Evolutionary conservation across 2,797 vertebrate species (phyloP).

Genomic region (Gadopsis marmoratus): DNA sequence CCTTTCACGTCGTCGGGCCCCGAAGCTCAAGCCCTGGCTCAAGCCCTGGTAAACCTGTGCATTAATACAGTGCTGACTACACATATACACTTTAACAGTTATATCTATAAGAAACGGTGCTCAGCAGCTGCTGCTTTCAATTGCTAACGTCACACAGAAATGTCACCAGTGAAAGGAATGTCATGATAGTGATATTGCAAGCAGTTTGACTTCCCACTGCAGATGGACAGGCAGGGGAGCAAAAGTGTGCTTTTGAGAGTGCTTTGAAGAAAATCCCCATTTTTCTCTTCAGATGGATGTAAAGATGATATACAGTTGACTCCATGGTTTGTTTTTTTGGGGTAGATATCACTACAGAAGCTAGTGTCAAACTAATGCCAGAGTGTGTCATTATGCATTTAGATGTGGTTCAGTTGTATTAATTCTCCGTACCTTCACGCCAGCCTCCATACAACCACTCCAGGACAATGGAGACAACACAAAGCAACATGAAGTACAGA

Average conservation of each 20-base stretch:
- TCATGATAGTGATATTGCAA: neutral
- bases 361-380: slow-evolving; percentile 6
- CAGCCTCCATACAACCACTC: neutral
- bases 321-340: slow-evolving; percentile 8
- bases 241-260: neutral
- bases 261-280: neutral
- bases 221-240: neutral
- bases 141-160: neutral
- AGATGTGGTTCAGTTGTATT: slow-evolving; percentile 23
- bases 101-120: neutral
- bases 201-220: neutral
- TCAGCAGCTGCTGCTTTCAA: neutral
- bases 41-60: too few species aligned
- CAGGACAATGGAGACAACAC: slow-evolving; percentile 42
- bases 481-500: slow-evolving; percentile 38
- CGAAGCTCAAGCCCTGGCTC: too few species aligned
- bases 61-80: too few species aligned
- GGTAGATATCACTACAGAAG: slow-evolving; percentile 2
- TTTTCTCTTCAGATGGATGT: slow-evolving; percentile 25
- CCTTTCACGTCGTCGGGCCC: too few species aligned
- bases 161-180: slow-evolving; percentile 4
- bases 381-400: slow-evolving; percentile 14
- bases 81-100: too few species aligned
- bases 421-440: neutral
- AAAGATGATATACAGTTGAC: neutral